Conservation (phyloP, 2,113 vertebrate genomes). For the Rhipidura dahli region DNA sequence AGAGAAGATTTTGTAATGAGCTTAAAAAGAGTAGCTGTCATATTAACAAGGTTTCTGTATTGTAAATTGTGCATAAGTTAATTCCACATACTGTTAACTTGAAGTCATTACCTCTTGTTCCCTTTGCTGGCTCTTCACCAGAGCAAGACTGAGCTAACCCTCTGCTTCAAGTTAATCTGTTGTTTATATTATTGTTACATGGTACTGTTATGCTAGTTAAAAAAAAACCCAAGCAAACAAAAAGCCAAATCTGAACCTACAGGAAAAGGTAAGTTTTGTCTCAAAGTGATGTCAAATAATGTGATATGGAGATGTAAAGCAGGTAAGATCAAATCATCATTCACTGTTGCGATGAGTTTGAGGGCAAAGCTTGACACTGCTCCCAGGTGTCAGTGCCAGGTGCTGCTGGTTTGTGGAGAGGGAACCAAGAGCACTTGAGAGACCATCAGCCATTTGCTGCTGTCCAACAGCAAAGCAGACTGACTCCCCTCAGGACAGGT, state of each 20-base stretch:
- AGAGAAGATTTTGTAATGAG: not conserved
- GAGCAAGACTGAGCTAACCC: not conserved
- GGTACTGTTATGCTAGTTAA: not conserved
- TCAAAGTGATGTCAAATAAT: not conserved
- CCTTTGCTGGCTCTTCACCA: not conserved
- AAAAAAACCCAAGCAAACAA: not conserved
- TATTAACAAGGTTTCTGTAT: not conserved
- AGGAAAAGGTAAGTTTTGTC: not conserved
- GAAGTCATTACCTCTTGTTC: not conserved
- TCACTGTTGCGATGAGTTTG: not conserved
- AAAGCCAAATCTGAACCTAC: not conserved
- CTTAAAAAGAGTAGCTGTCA: not conserved
- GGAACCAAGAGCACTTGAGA: not conserved
- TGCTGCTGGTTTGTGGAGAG: not conserved
- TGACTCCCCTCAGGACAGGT: not conserved
- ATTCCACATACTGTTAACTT: not conserved
- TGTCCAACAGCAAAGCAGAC: not conserved
- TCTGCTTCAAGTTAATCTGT: not conserved
- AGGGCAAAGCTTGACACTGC: not conserved
- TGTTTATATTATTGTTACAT: not conserved
- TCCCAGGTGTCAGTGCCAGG: not conserved
- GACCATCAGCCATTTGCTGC: not conserved
- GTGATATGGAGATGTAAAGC: not conserved
- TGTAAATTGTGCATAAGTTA: not conserved
- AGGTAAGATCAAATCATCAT: not conserved